Conservation (phyloP, 2,113 vertebrate genomes). For the Donacobius atricapilla region DNA sequence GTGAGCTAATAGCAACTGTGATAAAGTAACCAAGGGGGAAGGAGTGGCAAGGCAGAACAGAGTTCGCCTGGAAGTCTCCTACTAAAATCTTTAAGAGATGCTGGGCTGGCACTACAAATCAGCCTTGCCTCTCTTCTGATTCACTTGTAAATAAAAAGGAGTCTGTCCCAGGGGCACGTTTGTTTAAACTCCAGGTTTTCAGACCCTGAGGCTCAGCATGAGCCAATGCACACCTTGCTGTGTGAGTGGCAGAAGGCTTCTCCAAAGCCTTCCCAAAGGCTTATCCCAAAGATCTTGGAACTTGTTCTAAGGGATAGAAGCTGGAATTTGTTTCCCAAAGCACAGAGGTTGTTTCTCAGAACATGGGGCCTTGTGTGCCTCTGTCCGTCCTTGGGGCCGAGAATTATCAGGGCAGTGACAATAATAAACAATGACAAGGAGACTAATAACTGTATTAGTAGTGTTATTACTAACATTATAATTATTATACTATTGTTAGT, state of each 20-base stretch:
- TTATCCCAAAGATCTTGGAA: background rate
- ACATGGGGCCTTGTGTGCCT: background rate
- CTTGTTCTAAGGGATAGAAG: background rate
- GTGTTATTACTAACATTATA: background rate
- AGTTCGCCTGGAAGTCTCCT: background rate
- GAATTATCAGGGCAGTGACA: background rate
- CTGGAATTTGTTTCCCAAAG: background rate
- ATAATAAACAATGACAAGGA: background rate
- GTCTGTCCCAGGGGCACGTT: background rate
- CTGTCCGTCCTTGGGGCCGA: background rate
- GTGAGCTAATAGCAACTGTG: background rate
- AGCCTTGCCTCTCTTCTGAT: background rate
- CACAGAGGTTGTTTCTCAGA: background rate
- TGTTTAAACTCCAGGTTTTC: background rate
- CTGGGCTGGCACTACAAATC: background rate
- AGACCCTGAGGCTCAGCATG: fast-evolving
- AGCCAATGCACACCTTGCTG: background rate
- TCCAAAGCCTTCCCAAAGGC: background rate
- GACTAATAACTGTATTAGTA: background rate
- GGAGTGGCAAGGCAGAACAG: background rate
- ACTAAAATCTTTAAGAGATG: background rate
- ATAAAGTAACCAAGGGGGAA: background rate
- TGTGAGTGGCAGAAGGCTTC: background rate
- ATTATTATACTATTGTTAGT: background rate
- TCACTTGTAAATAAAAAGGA: background rate